phyloP scores from a whole-genome alignment of 2,113 vertebrate species.

The Anolis sagrei region DNA sequence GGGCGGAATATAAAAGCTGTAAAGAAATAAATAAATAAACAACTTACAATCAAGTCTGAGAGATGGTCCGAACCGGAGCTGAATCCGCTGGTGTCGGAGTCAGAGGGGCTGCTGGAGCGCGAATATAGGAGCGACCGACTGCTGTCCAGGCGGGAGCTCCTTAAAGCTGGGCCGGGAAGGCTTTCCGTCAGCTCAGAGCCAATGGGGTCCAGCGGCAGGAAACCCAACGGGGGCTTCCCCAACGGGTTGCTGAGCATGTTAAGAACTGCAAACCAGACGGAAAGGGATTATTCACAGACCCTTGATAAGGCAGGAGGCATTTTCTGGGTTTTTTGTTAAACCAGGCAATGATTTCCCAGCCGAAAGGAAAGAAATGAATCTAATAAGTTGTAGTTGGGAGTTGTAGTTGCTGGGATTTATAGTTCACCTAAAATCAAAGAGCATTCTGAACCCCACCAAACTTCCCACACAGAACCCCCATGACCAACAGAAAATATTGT shows the following conservation, averaged over 20 bases:
- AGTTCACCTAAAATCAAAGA: too few relatives aligned
- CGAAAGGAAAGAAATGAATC: too few relatives aligned
- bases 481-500: too few relatives aligned
- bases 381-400: too few relatives aligned
- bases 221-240: constrained; percentile 86
- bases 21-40: too few relatives aligned
- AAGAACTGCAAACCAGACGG: constrained; percentile 73
- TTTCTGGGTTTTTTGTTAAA: background rate
- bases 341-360: too few relatives aligned
- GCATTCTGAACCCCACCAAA: too few relatives aligned
- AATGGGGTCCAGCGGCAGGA: constrained; percentile 80
- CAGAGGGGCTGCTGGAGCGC: constrained; percentile 95
- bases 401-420: too few relatives aligned
- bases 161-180: constrained; percentile 84
- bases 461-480: too few relatives aligned
- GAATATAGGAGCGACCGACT: constrained; percentile 91
- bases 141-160: constrained; percentile 86
- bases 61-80: constrained; percentile 98
- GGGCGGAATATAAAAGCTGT: too few relatives aligned
- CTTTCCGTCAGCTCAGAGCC: constrained; percentile 90
- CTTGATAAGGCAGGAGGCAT: background rate
- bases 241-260: constrained; percentile 89
- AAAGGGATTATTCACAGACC: background rate
- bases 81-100: constrained; percentile 97
- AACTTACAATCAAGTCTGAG: constrained; percentile 89